phyloP scores from a whole-genome alignment of 1,140 invertebrate species.

The Drosophila sulfurigaster region DNA sequence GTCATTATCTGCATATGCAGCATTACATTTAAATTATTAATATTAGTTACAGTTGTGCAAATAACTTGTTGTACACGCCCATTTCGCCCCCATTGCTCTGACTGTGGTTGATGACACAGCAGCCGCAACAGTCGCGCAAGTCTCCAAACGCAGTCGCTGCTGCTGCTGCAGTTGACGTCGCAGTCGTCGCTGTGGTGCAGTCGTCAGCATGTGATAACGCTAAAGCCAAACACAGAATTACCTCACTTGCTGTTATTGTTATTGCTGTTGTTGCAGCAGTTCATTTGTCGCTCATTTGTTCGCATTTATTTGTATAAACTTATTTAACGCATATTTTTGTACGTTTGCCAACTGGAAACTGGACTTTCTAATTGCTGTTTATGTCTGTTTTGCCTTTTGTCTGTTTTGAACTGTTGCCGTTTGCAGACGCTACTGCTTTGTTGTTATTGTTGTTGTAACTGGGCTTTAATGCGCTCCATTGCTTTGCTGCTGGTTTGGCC shows the following conservation, averaged over 20 bases:
- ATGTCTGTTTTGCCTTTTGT: constrained; percentile 52
- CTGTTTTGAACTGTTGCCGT: constrained; percentile 30
- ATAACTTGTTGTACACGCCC: constrained; percentile 2
- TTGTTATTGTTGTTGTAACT: constrained; percentile 27
- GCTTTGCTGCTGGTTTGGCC: constrained; percentile 28
- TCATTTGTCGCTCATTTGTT: constrained; percentile 66
- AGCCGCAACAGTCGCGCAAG: not conserved
- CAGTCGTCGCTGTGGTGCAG: constrained; percentile 7
- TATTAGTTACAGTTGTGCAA: constrained; percentile 6
- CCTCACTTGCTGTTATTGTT: constrained; percentile 26
- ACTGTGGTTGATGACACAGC: constrained; percentile 36
- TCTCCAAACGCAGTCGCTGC: constrained; percentile 24
- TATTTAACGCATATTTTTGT: constrained; percentile 69
- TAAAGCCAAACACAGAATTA: constrained; percentile 49
- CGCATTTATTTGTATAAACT: constrained; percentile 69
- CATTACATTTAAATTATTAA: not conserved
- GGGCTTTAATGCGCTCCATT: constrained; percentile 51
- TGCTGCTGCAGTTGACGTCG: constrained; percentile 24
- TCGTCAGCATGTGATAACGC: constrained; percentile 60
- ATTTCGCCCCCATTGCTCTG: constrained; percentile 8
- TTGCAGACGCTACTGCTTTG: constrained; percentile 34
- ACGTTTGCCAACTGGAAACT: constrained; percentile 44
- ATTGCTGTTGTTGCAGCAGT: constrained; percentile 31
- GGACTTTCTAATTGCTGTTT: constrained; percentile 75
- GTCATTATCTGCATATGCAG: not conserved